These are phyloP conservation scores for Anomalospiza imberbis DNA, from an alignment of 2,797 vertebrate genomes.

Conservation along the genomic window DNA sequence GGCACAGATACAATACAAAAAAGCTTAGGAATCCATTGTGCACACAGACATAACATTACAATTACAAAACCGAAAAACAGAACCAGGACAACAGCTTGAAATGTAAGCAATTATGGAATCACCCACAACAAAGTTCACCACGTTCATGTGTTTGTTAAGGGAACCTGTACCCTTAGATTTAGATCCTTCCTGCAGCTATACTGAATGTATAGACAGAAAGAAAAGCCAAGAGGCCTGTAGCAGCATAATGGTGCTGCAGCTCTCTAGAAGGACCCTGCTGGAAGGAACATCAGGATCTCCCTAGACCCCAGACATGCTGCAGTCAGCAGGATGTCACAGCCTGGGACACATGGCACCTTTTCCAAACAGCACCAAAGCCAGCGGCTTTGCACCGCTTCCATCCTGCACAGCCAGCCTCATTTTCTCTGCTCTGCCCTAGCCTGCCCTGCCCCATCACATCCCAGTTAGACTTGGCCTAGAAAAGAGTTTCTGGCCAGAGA, in stretches of 20 bases:
- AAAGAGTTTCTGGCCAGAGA: neutral
- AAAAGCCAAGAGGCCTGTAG: neutral
- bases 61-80: neutral
- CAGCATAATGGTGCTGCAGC: neutral
- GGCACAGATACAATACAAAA: neutral
- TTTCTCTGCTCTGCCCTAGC: neutral
- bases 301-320: neutral
- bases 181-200: neutral
- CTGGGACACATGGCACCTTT: neutral
- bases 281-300: accelerated
- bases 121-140: neutral
- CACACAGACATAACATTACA: neutral
- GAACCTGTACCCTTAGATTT: neutral
- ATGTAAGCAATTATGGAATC: neutral
- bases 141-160: neutral
- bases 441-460: neutral
- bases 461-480: too few relatives aligned
- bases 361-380: neutral
- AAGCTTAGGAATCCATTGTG: neutral
- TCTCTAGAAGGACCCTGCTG: accelerated
- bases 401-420: neutral
- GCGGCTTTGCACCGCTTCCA: neutral
- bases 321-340: neutral
- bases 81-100: neutral
- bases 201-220: neutral